These are phyloP conservation scores for Pyrrhosoma nymphula DNA, from an alignment of 2,888 invertebrate genomes.

Conservation along the genomic window DNA sequence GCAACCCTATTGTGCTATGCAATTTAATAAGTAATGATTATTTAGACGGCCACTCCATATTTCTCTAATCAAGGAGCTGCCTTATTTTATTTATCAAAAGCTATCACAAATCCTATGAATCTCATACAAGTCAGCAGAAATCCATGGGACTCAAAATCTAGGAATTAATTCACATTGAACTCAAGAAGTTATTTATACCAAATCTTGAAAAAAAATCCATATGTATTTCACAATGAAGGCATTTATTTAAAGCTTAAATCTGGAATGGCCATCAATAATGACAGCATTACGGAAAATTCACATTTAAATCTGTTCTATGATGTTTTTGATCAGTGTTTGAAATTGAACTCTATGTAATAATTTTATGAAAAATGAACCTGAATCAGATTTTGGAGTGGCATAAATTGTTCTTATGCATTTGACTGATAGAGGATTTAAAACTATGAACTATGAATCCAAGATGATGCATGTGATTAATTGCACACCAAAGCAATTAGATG, in stretches of 20 bases:
- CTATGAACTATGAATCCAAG: not conserved
- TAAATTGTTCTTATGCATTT: not conserved
- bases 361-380: not conserved
- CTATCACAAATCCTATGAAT: too few species aligned
- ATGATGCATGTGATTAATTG: not conserved
- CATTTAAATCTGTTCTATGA: not conserved
- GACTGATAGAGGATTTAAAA: not conserved
- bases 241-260: not conserved
- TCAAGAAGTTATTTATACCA: too few species aligned
- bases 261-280: not conserved
- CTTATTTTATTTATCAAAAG: not conserved
- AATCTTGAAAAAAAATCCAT: too few species aligned
- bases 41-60: not conserved
- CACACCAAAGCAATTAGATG: not conserved
- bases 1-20: not conserved
- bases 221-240: not conserved
- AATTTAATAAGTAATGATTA: not conserved
- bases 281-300: not conserved
- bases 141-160: too few species aligned
- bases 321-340: not conserved
- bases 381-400: not conserved
- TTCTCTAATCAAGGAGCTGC: not conserved
- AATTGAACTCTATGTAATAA: not conserved
- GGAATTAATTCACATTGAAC: too few species aligned
- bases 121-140: too few species aligned